A percentile compares a stretch with the other conserved stretches of the same genome.
Conservation (phyloP, 2,797 vertebrate genomes). For the Pseudochromis fuscus region DNA sequence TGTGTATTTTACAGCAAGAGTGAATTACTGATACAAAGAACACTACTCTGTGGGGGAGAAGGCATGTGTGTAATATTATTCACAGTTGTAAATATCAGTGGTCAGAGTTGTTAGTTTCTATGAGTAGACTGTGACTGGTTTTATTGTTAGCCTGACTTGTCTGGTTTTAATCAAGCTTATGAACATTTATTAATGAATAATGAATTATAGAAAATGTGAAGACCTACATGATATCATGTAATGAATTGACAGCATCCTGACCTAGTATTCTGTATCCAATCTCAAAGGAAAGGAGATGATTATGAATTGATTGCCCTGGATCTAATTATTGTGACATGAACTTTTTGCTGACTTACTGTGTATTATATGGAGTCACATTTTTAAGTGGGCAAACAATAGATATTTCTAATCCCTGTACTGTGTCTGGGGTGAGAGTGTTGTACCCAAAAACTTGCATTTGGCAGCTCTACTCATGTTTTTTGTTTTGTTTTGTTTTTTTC, state of each 20-base stretch:
- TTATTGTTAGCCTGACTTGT: constrained; percentile 58
- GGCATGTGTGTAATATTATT: constrained; percentile 27
- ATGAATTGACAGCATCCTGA: constrained; percentile 40
- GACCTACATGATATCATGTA: constrained; percentile 57
- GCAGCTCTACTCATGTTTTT: constrained; percentile 32
- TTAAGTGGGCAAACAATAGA: constrained; percentile 11
- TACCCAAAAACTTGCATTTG: constrained; percentile 17
- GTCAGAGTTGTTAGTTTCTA: constrained; percentile 47
- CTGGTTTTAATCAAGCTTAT: constrained; percentile 62
- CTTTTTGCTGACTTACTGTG: constrained; percentile 6
- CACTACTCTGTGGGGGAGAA: constrained; percentile 28
- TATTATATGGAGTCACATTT: constrained; percentile 26
- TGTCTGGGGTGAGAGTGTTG: constrained; percentile 5
- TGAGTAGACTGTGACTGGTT: constrained; percentile 62
- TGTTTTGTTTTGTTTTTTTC: constrained; percentile 26
- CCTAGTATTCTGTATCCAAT: constrained; percentile 46
- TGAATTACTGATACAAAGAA: constrained; percentile 17
- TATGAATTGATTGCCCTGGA: constrained; percentile 24
- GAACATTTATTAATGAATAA: constrained; percentile 62
- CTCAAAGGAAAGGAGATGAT: constrained; percentile 23
- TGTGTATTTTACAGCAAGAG: constrained; percentile 32
- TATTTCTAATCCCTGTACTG: constrained; percentile 30
- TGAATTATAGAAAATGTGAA: constrained; percentile 53
- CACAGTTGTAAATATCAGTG: constrained; percentile 63
- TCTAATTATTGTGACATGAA: constrained; percentile 44